phyloP scores from a whole-genome alignment of 2,113 vertebrate genomes.

The Lipotes vexillifer region DNA sequence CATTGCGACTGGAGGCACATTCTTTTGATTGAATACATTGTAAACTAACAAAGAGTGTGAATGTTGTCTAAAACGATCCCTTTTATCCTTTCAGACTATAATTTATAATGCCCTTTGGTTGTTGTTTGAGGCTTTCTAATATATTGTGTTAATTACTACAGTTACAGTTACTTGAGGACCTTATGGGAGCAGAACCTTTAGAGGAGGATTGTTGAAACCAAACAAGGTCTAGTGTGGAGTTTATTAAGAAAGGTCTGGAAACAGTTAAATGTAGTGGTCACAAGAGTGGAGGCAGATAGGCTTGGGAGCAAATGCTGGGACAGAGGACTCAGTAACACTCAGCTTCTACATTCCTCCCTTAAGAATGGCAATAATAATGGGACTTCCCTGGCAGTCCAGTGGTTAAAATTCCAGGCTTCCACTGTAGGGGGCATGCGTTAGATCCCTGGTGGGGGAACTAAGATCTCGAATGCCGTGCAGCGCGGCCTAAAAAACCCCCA shows the following conservation, averaged over 20 bases:
- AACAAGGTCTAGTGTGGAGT: neutral
- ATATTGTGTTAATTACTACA: neutral
- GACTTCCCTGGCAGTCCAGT: too few species aligned
- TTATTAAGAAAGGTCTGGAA: neutral
- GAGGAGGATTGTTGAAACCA: neutral
- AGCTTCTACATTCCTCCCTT: neutral
- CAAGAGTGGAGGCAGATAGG: neutral
- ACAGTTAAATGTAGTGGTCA: neutral
- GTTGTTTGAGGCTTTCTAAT: slow-evolving; percentile 5
- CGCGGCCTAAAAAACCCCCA: too few species aligned
- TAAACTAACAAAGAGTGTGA: neutral
- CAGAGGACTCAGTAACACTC: neutral
- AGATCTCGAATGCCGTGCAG: accelerated
- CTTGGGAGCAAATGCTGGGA: neutral
- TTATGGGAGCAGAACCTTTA: neutral
- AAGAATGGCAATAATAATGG: neutral
- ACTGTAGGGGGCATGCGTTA: too few species aligned
- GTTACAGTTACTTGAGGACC: neutral
- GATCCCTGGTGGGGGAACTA: too few species aligned
- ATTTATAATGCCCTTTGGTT: neutral
- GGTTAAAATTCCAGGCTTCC: too few species aligned
- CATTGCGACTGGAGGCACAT: neutral
- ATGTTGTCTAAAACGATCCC: neutral
- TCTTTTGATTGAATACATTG: neutral
- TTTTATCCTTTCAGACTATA: slow-evolving; percentile 11